Base-by-base conservation (phyloP, 2,113 vertebrate species). In the Chaetura pelagica region DNA sequence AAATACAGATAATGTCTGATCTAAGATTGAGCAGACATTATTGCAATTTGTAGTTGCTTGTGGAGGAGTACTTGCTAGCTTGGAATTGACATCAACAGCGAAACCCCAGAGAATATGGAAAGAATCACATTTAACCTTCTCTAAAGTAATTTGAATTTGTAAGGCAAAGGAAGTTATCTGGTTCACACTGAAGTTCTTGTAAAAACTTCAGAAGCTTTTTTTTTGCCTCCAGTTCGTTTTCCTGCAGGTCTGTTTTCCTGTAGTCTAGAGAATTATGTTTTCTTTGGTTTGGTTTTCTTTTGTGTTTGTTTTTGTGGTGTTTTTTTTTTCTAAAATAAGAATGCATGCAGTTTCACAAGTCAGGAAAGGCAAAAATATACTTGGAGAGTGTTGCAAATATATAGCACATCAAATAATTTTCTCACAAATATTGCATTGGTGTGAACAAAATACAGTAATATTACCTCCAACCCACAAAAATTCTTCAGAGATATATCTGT, bases 91-190 rank as follows among this genome's bases (percentile, higher is more conserved):
- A 29, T 96, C 91, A 96, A 49, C 84, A 95, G 64, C 3, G 12
- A 93, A 94, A 77, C 84, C 57, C 87, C 12, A 59, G 84, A 90
- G 83, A 91, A 22, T 42, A 48, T 32, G 34, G 48, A 68, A 84
- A 96, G 69, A 93, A 94, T 94, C 73, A 89, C 80, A 94, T 89
- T 87, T 94, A 93, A 95, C 73, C 73, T 95, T 94, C 91, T 71
- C 58, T 68, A 77, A 78, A 74, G 73, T 77, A 81, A 91, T 87
- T 95, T 93, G 64, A 84, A 94, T 93, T 82, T 93, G 22, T 64
- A 84, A 95, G 42, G 51, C 38, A 81, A 87, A 81, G 52, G 38
- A 80, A 89, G 38, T 84, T 78, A 91, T 91, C 69, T 91, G 57
- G 48, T 79, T 57, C 32, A 38, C 64, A 63, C 42, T 78, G 57